Evolutionary conservation across 2,888 invertebrate genomes (phyloP), one percentile per base, ranked within the genome.

Genomic region (Eilema caniola): DNA sequence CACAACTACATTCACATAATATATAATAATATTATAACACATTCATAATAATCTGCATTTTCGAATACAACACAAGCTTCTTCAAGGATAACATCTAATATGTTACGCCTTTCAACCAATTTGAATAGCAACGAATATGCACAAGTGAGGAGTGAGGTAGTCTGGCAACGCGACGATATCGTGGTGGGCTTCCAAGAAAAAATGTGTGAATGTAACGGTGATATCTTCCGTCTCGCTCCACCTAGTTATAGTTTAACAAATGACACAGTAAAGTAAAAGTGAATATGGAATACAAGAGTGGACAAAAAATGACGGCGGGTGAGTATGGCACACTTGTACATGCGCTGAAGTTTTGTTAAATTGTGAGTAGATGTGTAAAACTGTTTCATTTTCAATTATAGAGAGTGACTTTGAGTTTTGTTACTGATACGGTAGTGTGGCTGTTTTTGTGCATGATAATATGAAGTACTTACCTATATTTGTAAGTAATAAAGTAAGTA

Each of bases 251-350:
- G 70, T 66, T 66, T 53, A 67, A 62, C 70, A 71, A 71, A 67
- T 71, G 70, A 71, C 70, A 70, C 31, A 28, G 28, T 71, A 25
- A 67, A 67, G 70, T 71, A 67, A 71, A 71, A 71, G 70, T 71
- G 67, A 67, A 71, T 71, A 67, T 71, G 70, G 62, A 62, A 66
- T 62, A 61, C 59, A 66, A 37, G 37, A 20, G n/a, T 62, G 64
- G 8, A 37, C 31, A 57, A 62, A 53, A 64, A 53, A 53, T 53
- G 8, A 28, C 31, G n/a, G 41, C 20, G 24, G 25, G 53, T 53
- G n/a, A 25, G 20, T 59, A 61, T 20, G 28, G 37, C 3, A 62
- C 62, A 62, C 41, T 62, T 62, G 25, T 16, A 7, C 14, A 2
- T 62, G 24, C 20, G 37, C 20, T 41, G n/a, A 53, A 53, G 41